Evolutionary conservation across 2,888 invertebrate species (phyloP).

Genomic region (Laspeyria flexula): DNA sequence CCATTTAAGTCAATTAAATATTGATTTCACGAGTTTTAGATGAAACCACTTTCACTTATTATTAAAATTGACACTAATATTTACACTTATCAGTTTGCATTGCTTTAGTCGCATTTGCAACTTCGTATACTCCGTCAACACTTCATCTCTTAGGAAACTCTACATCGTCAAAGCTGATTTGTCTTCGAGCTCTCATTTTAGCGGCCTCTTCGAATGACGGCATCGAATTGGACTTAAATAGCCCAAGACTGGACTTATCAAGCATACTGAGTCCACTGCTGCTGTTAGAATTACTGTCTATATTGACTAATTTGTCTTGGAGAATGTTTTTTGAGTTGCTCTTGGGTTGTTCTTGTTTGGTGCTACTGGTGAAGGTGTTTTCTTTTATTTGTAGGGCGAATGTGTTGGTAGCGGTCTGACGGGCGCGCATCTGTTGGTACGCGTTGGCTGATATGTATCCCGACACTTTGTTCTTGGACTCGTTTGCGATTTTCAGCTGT

Average conservation of each 20-base stretch:
- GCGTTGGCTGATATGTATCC: slow-evolving; percentile 83
- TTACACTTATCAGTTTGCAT: slow-evolving; percentile 24
- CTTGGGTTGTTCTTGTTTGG: slow-evolving; percentile 66
- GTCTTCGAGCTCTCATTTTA: slow-evolving; percentile 84
- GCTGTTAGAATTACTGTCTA: slow-evolving; percentile 72
- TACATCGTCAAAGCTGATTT: slow-evolving; percentile 87
- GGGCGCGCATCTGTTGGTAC: slow-evolving; percentile 68
- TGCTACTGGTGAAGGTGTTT: slow-evolving; percentile 60
- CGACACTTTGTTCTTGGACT: slow-evolving; percentile 66
- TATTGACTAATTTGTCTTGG: slow-evolving; percentile 80
- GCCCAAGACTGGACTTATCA: slow-evolving; percentile 62
- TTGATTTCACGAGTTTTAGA: slow-evolving; percentile 13
- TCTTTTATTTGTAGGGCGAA: slow-evolving; percentile 75
- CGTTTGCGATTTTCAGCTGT: slow-evolving; percentile 65
- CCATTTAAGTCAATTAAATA: no score
- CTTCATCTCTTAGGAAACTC: slow-evolving; percentile 80
- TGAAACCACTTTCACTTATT: slow-evolving; percentile 31
- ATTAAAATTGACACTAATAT: slow-evolving; percentile 30
- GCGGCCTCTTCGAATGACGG: slow-evolving; percentile 78
- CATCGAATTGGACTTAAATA: slow-evolving; percentile 78
- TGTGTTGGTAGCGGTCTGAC: slow-evolving; percentile 54
- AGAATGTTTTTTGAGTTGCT: slow-evolving; percentile 74
- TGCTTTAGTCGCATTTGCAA: slow-evolving; percentile 5
- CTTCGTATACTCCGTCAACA: slow-evolving; percentile 9
- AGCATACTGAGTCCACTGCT: slow-evolving; percentile 66